Evolutionary conservation across 2,113 vertebrate genomes (phyloP).

Genomic region (Platycercus adscitus): DNA sequence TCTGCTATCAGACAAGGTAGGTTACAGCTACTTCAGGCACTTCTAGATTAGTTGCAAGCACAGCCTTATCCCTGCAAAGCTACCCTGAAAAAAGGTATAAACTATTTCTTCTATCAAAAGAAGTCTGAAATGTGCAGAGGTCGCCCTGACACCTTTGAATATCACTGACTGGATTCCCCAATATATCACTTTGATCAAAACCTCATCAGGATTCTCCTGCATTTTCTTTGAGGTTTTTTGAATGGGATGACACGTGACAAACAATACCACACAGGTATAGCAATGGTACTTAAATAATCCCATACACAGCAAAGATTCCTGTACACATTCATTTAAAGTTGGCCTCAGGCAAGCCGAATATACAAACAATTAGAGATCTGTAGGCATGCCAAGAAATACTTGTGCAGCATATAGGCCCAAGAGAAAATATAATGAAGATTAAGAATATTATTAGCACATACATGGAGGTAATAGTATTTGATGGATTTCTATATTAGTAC

Average conservation of each 20-base stretch:
- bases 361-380: constrained; percentile 31
- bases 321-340: neutral
- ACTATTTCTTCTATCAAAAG: neutral
- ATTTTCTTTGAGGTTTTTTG: neutral
- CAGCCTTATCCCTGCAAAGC: neutral
- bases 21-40: neutral
- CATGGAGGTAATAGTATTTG: neutral
- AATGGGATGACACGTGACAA: neutral
- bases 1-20: neutral
- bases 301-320: neutral
- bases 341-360: constrained; percentile 32
- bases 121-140: neutral
- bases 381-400: constrained; percentile 44
- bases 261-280: neutral
- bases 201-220: neutral
- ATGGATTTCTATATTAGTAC: neutral
- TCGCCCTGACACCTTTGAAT: neutral
- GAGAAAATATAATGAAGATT: constrained; percentile 52
- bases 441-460: constrained; percentile 24
- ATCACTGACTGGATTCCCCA: neutral
- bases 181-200: neutral
- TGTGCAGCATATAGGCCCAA: neutral
- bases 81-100: neutral
- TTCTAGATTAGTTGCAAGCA: neutral
- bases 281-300: neutral